Percentiles rank a stretch among this genome's conserved stretches.
Evolutionary conservation across 2,797 vertebrate genomes (phyloP).

Genomic region (Octomys mimax): DNA sequence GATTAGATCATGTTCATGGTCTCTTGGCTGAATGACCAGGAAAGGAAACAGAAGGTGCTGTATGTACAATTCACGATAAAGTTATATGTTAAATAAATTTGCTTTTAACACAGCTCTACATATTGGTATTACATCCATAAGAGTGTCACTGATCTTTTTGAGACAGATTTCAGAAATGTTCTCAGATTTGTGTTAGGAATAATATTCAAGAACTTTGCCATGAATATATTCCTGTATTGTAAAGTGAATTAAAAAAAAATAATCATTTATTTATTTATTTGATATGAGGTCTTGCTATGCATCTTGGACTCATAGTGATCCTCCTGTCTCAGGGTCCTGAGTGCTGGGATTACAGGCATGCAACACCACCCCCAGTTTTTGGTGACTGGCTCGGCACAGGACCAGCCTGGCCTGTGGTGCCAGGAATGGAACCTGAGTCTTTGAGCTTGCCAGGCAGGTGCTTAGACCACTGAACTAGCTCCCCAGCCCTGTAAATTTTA

Average conservation of each 20-base stretch:
- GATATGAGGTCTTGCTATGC: no score
- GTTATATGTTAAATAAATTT: slow-evolving; percentile 4
- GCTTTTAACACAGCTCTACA: not conserved
- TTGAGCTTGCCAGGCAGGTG: no score
- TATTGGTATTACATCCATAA: not conserved
- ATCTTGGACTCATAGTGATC: no score
- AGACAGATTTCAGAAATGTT: not conserved
- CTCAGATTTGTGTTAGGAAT: not conserved
- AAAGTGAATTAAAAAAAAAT: not conserved
- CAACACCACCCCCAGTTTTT: no score
- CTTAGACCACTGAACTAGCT: no score
- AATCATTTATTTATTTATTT: no score
- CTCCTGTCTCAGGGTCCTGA: no score
- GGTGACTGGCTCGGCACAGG: no score
- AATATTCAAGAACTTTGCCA: slow-evolving; percentile 13
- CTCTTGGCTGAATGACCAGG: not conserved
- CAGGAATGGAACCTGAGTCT: no score
- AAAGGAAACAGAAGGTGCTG: not conserved
- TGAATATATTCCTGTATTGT: not conserved
- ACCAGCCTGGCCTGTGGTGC: no score
- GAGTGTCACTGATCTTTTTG: slow-evolving; percentile 1
- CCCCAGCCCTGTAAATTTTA: not conserved
- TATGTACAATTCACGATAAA: not conserved
- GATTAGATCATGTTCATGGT: not conserved
- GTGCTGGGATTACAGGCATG: no score